A percentile compares a stretch with the other conserved stretches of the same genome.
phyloP scores from a whole-genome alignment of 2,113 vertebrate species.

The Daboia siamensis region DNA sequence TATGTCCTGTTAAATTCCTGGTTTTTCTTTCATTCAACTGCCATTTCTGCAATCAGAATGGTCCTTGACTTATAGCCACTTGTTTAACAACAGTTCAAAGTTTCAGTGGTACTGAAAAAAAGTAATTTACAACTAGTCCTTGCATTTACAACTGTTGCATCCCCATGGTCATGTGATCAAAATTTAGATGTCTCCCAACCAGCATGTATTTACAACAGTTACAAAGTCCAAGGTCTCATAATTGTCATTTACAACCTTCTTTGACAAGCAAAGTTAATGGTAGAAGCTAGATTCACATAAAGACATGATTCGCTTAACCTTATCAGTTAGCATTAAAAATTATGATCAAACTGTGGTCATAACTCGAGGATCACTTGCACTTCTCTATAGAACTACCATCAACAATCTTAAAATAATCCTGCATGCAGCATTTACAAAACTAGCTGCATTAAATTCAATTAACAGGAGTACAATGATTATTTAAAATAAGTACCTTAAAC shows the following conservation, averaged over 20 bases:
- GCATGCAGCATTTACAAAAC: neutral
- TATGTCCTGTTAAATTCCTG: neutral
- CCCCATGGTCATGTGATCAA: neutral
- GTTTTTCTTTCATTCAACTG: neutral
- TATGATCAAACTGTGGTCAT: neutral
- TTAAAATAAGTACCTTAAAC: neutral
- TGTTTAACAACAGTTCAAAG: neutral
- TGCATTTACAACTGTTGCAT: neutral
- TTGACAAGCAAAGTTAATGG: neutral
- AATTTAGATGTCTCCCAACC: neutral
- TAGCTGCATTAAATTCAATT: neutral
- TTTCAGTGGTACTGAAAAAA: neutral
- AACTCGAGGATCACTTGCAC: neutral
- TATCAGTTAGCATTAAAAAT: neutral
- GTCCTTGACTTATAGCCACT: neutral
- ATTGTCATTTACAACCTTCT: neutral
- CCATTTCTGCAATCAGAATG: neutral
- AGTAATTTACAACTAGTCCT: neutral
- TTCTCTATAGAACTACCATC: neutral
- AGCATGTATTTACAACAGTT: neutral
- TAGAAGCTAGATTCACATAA: neutral
- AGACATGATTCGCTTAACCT: neutral
- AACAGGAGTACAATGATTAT: neutral
- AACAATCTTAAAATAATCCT: neutral
- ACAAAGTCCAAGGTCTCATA: neutral